phyloP scores from a whole-genome alignment of 2,888 invertebrate genomes.

The Cheilosia variabilis region DNA sequence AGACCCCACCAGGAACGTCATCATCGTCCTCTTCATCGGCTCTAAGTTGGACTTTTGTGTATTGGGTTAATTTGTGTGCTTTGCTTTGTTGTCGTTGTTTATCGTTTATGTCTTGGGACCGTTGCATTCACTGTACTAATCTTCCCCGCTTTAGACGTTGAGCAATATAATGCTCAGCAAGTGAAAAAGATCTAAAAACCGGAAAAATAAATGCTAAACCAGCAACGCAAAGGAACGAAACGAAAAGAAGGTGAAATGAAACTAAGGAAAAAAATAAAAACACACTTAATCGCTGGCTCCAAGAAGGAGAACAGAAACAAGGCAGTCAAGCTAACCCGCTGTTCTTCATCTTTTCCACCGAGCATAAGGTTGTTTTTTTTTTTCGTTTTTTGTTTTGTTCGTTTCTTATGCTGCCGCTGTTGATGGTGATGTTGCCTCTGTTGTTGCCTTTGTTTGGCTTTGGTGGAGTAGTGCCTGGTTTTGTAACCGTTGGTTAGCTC shows the following conservation, averaged over 20 bases:
- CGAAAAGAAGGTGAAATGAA: neutral
- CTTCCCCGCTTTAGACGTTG: constrained; percentile 37
- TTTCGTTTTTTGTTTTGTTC: constrained; percentile 2
- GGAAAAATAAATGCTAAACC: constrained; percentile 2
- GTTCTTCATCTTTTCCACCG: constrained; percentile 16
- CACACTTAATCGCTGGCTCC: constrained; percentile 25
- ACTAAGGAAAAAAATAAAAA: neutral
- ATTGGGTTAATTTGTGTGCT: constrained; percentile 2
- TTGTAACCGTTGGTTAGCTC: constrained; percentile 53
- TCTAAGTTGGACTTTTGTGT: constrained; percentile 3
- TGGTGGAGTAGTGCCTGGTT: constrained; percentile 39
- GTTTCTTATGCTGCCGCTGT: neutral
- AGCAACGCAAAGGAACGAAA: constrained; percentile 19
- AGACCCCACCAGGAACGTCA: constrained; percentile 11
- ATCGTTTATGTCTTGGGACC: constrained; percentile 9
- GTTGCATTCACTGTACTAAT: constrained; percentile 48
- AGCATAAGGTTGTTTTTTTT: constrained; percentile 4
- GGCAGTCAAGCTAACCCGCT: constrained; percentile 8
- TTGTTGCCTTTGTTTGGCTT: constrained; percentile 54
- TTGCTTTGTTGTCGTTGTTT: constrained; percentile 18
- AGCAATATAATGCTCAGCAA: constrained; percentile 33
- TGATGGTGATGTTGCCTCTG: neutral
- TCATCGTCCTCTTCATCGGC: constrained; percentile 8
- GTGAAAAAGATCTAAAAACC: constrained; percentile 11
- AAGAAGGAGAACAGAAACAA: constrained; percentile 32